phyloP scores from a whole-genome alignment of 2,113 vertebrate species.

The Lichenostomus cassidix region DNA sequence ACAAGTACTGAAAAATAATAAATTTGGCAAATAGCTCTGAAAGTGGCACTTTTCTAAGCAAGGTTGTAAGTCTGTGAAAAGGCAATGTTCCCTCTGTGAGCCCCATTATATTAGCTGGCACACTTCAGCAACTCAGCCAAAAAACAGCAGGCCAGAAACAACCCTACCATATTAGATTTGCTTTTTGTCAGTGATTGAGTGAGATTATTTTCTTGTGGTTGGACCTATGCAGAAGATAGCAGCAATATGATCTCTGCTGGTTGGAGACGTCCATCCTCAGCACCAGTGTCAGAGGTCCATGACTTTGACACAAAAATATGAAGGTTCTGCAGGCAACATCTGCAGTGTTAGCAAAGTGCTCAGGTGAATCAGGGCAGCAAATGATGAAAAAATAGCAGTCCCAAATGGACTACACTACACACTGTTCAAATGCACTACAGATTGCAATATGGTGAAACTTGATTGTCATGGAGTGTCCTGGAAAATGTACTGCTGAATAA shows the following conservation, averaged over 20 bases:
- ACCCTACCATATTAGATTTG: background rate
- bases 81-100: background rate
- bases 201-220: background rate
- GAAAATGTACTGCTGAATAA: background rate
- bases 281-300: background rate
- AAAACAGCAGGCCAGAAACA: background rate
- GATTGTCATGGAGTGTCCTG: background rate
- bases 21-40: background rate
- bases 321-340: background rate
- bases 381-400: background rate
- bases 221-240: background rate
- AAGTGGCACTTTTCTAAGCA: background rate
- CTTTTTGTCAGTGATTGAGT: background rate
- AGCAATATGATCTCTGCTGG: background rate
- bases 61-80: background rate
- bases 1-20: background rate
- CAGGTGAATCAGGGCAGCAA: background rate
- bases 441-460: background rate
- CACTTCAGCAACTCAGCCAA: background rate
- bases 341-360: background rate
- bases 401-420: background rate
- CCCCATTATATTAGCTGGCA: background rate
- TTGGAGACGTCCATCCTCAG: background rate
- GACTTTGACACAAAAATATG: background rate
- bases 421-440: background rate